Conservation (phyloP, 1,140 invertebrate species). For the Maniola jurtina region DNA sequence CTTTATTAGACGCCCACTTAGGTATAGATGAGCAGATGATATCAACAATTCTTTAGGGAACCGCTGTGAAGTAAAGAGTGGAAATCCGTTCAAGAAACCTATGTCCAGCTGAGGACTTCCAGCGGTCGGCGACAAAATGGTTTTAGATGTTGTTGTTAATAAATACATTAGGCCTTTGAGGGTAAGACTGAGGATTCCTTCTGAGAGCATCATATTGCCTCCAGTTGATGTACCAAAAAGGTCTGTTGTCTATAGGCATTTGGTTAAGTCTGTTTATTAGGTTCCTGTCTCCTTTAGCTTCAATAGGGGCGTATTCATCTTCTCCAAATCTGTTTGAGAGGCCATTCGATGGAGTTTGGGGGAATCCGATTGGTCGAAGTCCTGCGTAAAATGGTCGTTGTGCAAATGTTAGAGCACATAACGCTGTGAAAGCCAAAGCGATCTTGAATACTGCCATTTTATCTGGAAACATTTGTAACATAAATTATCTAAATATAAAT, state of each 20-base stretch:
- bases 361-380: constrained; percentile 54
- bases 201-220: constrained; percentile 72
- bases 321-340: constrained; percentile 58
- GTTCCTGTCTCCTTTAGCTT: constrained; percentile 71
- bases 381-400: constrained; percentile 68
- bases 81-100: too few species aligned
- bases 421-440: constrained; percentile 31
- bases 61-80: too few species aligned
- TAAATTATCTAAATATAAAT: too few species aligned
- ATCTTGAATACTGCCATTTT: constrained; percentile 50
- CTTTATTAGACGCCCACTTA: too few species aligned
- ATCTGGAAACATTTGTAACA: constrained; percentile 50
- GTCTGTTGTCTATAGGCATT: constrained; percentile 78
- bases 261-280: constrained; percentile 73
- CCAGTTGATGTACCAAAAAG: constrained; percentile 81
- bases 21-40: too few species aligned
- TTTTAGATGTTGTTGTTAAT: constrained; percentile 2
- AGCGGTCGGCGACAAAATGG: background rate
- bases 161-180: constrained; percentile 45
- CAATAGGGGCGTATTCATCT: constrained; percentile 55
- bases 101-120: too few species aligned
- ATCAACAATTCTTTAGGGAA: too few species aligned
- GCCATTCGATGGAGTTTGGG: constrained; percentile 33
- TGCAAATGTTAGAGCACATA: constrained; percentile 38
- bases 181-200: constrained; percentile 57